Base-by-base conservation (phyloP, 2,113 vertebrate genomes). In the Corythornis vintsioides region DNA sequence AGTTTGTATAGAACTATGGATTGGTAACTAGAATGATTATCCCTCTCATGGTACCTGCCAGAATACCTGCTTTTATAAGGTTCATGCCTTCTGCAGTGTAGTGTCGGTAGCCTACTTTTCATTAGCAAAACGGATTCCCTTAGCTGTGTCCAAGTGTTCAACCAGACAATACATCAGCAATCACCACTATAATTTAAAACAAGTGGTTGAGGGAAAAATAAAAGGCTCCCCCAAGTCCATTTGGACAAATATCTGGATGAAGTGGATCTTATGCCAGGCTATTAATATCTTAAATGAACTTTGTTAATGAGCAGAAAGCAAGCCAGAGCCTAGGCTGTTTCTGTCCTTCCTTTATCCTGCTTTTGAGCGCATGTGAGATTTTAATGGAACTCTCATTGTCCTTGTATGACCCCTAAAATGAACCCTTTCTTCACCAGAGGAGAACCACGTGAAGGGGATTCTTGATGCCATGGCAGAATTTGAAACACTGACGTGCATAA, bases 401-500 rank as follows among this genome's bases (percentile, higher is more conserved):
- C 4, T 29, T 35, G 17, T 73, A 10, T 71, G 21, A 80, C 3
- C 3, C 33, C 29, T 29, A 15, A 67, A 77, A 77, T 77, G 22
- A 78, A 80, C 48, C 11, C 25, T 86, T 88, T 86, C 11, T 80
- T 86, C 43, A 50, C n/a, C 48, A 96, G 96, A 95, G 56, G 77
- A 88, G 15, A 61, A 1, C 42, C 77, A 96, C 6, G 11, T 86
- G 25, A 83, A 60, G 12, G 77, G 64, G 6, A 96, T 97, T 55
- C 77, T 29, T 15, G 92, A 96, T 29, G 97, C 96, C 61, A 96
- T 97, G 95, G 83, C 83, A 85, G 97, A 97, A 85, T 97, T 96
- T 73, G 90, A 93, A 90, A 66, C 95, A 13, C 19, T 97, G 89
- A 97, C 96, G 26, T 97, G 97, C 52, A 74, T 97, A 25, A 86